These are phyloP conservation scores for Chrysomallon squamiferum DNA, from an alignment of 1,140 invertebrate genomes.

Conservation along the genomic window DNA sequence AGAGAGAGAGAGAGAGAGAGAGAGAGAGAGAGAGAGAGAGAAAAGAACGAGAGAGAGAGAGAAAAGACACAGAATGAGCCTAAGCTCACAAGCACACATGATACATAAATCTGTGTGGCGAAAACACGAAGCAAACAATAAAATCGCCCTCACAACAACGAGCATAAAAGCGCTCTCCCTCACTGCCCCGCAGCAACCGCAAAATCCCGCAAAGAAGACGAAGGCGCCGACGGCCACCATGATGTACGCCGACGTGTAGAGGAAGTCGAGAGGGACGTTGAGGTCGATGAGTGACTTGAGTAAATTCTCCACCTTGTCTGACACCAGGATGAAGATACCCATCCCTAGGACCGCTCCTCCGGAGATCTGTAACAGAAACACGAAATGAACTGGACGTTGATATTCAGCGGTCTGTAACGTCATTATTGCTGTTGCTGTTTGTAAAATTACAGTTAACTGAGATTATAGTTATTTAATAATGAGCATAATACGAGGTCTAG, in stretches of 20 bases:
- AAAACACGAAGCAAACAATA: not conserved
- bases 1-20: too few relatives aligned
- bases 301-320: slow-evolving; percentile 73
- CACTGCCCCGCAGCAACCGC: slow-evolving; percentile 88
- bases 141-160: slow-evolving; percentile 68
- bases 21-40: too few relatives aligned
- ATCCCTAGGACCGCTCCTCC: slow-evolving; percentile 74
- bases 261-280: slow-evolving; percentile 65
- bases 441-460: not conserved
- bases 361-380: slow-evolving; percentile 68
- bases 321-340: slow-evolving; percentile 76
- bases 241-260: slow-evolving; percentile 60
- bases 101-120: too few relatives aligned
- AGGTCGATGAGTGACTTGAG: slow-evolving; percentile 57
- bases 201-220: slow-evolving; percentile 83
- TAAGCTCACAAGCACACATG: too few relatives aligned
- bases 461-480: not conserved
- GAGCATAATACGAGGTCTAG: not conserved
- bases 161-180: slow-evolving; percentile 86
- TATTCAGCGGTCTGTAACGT: not conserved
- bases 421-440: too few relatives aligned
- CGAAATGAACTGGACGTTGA: not conserved
- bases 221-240: slow-evolving; percentile 79
- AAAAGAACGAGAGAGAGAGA: too few relatives aligned
- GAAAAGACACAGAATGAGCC: too few relatives aligned